Evolutionary conservation across 2,797 vertebrate genomes (phyloP).

Genomic region (Onychomys torridus): DNA sequence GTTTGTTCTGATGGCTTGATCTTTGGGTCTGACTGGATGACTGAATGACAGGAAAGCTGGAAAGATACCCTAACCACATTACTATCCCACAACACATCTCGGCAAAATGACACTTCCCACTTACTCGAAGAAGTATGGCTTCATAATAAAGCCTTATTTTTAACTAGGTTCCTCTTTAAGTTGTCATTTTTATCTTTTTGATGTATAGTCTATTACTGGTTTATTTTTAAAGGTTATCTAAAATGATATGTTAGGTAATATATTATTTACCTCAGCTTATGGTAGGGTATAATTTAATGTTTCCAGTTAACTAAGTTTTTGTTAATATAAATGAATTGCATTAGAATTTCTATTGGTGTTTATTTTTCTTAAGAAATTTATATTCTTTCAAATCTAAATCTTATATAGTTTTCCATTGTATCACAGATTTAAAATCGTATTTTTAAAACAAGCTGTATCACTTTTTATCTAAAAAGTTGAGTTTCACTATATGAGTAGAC

Average conservation of each 20-base stretch:
- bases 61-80: background rate
- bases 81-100: constrained; percentile 21
- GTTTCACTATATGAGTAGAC: constrained; percentile 53
- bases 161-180: constrained; percentile 38
- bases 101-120: constrained; percentile 16
- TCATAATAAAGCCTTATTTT: constrained; percentile 40
- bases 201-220: constrained; percentile 31
- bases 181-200: constrained; percentile 48
- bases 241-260: constrained; percentile 25
- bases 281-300: constrained; percentile 22
- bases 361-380: constrained; percentile 16
- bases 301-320: constrained; percentile 20
- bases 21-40: background rate
- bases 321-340: constrained; percentile 44
- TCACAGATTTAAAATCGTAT: constrained; percentile 44
- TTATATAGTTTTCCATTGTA: background rate
- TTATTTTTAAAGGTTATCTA: background rate
- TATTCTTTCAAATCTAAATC: constrained; percentile 9
- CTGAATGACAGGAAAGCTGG: constrained; percentile 25
- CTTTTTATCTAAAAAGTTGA: constrained; percentile 21
- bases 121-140: constrained; percentile 26
- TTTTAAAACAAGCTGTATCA: constrained; percentile 40
- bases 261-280: constrained; percentile 43
- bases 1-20: constrained; percentile 61
- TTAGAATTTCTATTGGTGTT: constrained; percentile 48